Conservation (phyloP, 2,797 vertebrate genomes). For the Remorina albescens region DNA sequence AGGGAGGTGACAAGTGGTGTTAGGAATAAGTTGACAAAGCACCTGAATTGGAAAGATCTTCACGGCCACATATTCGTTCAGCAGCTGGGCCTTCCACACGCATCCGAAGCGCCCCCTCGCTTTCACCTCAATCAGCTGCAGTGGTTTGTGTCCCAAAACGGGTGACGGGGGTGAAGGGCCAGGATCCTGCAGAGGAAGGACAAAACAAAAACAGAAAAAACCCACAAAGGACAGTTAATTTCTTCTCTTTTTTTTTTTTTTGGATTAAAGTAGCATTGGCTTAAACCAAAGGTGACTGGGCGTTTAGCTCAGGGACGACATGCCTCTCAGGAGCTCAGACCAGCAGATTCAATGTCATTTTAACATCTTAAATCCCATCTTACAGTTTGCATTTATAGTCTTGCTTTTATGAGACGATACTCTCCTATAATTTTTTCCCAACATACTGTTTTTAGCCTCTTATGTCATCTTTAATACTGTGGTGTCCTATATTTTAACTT, state of each 20-base stretch:
- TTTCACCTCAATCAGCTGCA: constrained; percentile 96
- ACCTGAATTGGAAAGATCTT: constrained; percentile 99
- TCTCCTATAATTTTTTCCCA: not conserved
- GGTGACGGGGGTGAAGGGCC: constrained; percentile 94
- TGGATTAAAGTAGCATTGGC: constrained; percentile 41
- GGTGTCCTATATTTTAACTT: not conserved
- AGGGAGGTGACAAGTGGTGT: not conserved
- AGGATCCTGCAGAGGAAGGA: constrained; percentile 86
- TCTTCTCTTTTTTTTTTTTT: constrained; percentile 8
- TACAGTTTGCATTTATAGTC: constrained; percentile 44
- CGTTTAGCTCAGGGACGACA: constrained; percentile 46
- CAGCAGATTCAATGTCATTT: constrained; percentile 40
- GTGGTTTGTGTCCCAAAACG: constrained; percentile 91
- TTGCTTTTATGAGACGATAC: constrained; percentile 8
- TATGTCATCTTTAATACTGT: not conserved
- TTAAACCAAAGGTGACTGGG: constrained; percentile 54
- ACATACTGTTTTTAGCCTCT: constrained; percentile 2
- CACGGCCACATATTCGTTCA: constrained; percentile 94
- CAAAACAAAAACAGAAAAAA: not conserved
- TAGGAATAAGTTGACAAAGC: not conserved
- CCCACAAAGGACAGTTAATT: constrained; percentile 25
- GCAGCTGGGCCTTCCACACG: constrained; percentile 97
- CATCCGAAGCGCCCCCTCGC: constrained; percentile 97
- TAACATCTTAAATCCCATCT: constrained; percentile 57
- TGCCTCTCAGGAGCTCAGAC: constrained; percentile 56